Conservation (phyloP, 2,113 vertebrate species). For the Suncus etruscus region DNA sequence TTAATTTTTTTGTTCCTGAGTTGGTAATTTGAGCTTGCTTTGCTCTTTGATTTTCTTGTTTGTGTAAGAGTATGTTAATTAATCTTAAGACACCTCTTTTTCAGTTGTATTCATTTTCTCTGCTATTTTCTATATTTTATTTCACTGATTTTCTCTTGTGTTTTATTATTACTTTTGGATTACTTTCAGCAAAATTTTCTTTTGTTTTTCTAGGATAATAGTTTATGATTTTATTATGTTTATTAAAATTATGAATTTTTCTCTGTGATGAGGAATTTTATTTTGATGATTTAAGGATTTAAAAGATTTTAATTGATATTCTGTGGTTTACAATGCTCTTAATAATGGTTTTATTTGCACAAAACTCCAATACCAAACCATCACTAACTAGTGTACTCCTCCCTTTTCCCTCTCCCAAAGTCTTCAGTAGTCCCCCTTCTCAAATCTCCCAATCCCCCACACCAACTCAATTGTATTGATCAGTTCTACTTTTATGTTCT, state of each 20-base stretch:
- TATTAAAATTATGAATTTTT: not conserved
- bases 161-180: not conserved
- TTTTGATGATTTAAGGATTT: not conserved
- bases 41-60: not conserved
- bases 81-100: not conserved
- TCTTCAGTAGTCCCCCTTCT: too few species aligned
- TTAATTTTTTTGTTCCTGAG: not conserved
- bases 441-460: too few species aligned
- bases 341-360: too few species aligned
- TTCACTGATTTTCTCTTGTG: not conserved
- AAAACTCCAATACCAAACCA: too few species aligned
- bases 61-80: not conserved
- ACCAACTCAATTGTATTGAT: too few species aligned
- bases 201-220: slow-evolving; percentile 3
- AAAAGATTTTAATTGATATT: too few species aligned
- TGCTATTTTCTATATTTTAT: slow-evolving; percentile 11
- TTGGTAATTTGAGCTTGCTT: not conserved
- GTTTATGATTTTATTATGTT: not conserved
- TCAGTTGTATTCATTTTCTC: not conserved
- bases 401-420: too few species aligned
- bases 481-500: too few species aligned
- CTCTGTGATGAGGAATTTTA: not conserved
- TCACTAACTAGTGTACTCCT: too few species aligned
- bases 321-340: too few species aligned
- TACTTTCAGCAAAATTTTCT: not conserved